Evolutionary conservation across 2,888 invertebrate species (phyloP).

Genomic region (Neocrepidodera transversa): DNA sequence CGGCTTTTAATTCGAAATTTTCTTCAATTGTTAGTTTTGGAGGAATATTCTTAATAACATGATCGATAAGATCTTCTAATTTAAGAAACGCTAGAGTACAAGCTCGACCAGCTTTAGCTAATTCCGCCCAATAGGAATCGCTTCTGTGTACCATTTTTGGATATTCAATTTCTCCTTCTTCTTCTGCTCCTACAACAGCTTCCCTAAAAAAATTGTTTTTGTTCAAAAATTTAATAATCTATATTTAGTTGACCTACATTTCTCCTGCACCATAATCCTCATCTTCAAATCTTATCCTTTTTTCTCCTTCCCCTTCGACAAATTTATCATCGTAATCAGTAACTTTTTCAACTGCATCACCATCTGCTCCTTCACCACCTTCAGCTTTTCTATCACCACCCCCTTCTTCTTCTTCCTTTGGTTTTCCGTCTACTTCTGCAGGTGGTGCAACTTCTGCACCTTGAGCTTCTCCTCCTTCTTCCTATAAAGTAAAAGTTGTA

Average conservation of each 20-base stretch:
- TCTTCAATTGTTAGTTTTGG: conserved; percentile 46
- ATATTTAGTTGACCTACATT: too few relatives aligned
- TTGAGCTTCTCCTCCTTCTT: conserved; percentile 4
- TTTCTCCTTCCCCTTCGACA: conserved; percentile 27
- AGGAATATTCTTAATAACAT: conserved; percentile 54
- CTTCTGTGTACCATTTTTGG: conserved; percentile 37
- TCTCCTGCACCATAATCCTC: background rate
- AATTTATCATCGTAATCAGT: conserved; percentile 14
- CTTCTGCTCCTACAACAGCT: background rate
- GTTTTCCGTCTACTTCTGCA: background rate
- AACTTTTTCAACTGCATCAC: conserved; percentile 10
- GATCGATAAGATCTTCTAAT: conserved; percentile 49
- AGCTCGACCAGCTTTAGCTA: conserved; percentile 52
- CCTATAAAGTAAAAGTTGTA: background rate
- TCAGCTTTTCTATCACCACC: background rate
- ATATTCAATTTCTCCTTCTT: conserved; percentile 18
- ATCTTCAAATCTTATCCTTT: background rate
- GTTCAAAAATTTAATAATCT: too few relatives aligned
- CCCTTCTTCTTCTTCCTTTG: background rate
- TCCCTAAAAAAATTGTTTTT: background rate
- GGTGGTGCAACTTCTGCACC: background rate
- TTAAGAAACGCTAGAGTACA: conserved; percentile 53
- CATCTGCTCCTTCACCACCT: conserved; percentile 14
- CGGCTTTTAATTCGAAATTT: conserved; percentile 46
- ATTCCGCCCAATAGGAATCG: conserved; percentile 49